Percentiles rank a stretch among this genome's conserved stretches.
Evolutionary conservation across 2,888 invertebrate genomes (phyloP).

Genomic region (Leptura quadrifasciata): DNA sequence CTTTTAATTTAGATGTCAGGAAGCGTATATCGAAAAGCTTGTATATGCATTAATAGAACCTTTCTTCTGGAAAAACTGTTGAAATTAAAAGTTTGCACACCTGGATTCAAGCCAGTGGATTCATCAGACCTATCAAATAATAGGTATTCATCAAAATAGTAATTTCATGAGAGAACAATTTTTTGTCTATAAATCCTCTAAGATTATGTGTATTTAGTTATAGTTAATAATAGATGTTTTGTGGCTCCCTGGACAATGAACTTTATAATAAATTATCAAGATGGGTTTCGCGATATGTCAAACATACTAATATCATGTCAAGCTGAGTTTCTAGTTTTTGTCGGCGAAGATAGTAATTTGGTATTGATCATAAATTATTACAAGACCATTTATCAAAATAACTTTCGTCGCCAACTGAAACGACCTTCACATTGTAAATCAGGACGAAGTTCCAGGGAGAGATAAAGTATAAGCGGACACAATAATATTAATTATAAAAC

Average conservation of each 20-base stretch:
- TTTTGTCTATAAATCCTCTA: conserved; percentile 22
- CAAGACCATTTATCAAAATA: neutral
- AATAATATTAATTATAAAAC: too few relatives aligned
- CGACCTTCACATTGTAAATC: neutral
- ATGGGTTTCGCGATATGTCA: conserved; percentile 2
- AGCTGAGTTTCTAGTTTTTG: conserved; percentile 3
- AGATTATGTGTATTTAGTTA: conserved; percentile 19
- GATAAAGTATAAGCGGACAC: too few relatives aligned
- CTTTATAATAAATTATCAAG: conserved; percentile 4
- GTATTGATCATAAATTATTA: conserved; percentile 4
- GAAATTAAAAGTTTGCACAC: neutral
- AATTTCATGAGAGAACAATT: conserved; percentile 13
- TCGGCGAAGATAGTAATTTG: neutral
- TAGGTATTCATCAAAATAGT: conserved; percentile 21
- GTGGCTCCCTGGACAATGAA: neutral
- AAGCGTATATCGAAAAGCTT: too few relatives aligned
- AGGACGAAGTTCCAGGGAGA: too few relatives aligned
- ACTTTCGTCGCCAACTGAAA: neutral
- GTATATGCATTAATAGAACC: too few relatives aligned
- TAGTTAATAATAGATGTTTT: conserved; percentile 19
- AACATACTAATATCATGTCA: conserved; percentile 4
- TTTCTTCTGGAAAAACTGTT: neutral
- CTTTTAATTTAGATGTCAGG: too few relatives aligned
- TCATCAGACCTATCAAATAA: conserved; percentile 14
- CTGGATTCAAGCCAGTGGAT: neutral